Evolutionary conservation across 2,888 invertebrate species (phyloP).

Genomic region (Watsonalla binaria): DNA sequence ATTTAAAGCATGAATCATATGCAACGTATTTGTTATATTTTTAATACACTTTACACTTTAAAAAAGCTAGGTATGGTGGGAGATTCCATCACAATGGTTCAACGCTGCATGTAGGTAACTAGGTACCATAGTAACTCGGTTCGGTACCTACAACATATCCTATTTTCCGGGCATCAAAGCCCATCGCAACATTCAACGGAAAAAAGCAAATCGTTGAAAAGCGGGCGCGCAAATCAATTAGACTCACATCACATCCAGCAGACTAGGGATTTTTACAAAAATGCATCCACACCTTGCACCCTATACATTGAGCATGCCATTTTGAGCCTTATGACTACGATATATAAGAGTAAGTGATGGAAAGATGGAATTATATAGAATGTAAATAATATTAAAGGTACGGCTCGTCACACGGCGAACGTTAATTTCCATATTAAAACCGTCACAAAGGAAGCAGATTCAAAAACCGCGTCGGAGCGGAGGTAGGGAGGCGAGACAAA

Average conservation of each 20-base stretch:
- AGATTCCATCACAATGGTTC: too few relatives aligned
- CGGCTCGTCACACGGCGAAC: conserved; percentile 63
- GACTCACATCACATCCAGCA: background rate
- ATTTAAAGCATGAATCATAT: too few relatives aligned
- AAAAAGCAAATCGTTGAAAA: background rate
- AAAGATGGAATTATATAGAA: conserved; percentile 15
- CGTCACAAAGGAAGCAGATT: conserved; percentile 78
- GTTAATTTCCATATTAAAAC: conserved; percentile 79
- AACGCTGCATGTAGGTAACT: too few relatives aligned
- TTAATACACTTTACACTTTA: too few relatives aligned
- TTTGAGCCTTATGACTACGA: conserved; percentile 23
- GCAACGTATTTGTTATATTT: too few relatives aligned
- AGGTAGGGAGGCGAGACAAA: conserved; percentile 28
- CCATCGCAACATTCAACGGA: background rate
- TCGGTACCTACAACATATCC: conserved; percentile 7
- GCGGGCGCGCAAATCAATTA: background rate
- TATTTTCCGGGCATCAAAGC: background rate
- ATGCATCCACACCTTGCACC: conserved; percentile 26
- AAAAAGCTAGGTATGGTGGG: too few relatives aligned
- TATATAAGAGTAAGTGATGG: conserved; percentile 20
- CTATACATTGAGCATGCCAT: conserved; percentile 13
- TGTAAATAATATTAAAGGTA: conserved; percentile 54
- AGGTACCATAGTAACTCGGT: too few relatives aligned
- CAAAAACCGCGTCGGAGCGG: conserved; percentile 67
- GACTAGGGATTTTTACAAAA: conserved; percentile 48